These are phyloP conservation scores for Sinocyclocheilus anshuiensis DNA, from an alignment of 2,113 vertebrate species.

Conservation along the genomic window DNA sequence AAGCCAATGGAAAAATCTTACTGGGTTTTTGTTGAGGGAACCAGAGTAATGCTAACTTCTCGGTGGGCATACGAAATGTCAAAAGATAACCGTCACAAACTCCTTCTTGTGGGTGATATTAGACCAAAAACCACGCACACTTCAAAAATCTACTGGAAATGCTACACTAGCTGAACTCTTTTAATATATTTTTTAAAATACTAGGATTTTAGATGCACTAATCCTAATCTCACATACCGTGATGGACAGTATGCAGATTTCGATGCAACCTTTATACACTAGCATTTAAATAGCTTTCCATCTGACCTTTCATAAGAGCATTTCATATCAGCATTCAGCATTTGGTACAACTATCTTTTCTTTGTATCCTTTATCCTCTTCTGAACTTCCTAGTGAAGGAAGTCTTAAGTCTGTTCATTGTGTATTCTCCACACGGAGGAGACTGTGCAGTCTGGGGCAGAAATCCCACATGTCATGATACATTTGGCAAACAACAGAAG, in stretches of 20 bases:
- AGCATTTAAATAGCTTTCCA: not conserved
- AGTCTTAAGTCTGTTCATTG: not conserved
- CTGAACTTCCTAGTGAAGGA: not conserved
- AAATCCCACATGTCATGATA: not conserved
- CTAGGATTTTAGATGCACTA: not conserved
- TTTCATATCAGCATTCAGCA: not conserved
- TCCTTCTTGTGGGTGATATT: not conserved
- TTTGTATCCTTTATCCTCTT: not conserved
- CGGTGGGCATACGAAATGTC: not conserved
- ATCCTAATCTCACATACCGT: not conserved
- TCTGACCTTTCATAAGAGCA: not conserved
- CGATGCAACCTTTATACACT: not conserved
- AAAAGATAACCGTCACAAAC: not conserved
- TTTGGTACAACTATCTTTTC: not conserved
- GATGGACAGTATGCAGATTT: not conserved
- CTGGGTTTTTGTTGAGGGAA: not conserved
- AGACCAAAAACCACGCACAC: not conserved
- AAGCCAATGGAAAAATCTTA: not conserved
- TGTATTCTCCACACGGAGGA: constrained; percentile 12
- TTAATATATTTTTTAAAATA: not conserved
- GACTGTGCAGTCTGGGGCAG: not conserved
- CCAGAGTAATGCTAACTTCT: not conserved
- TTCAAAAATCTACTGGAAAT: not conserved
- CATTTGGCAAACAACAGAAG: constrained; percentile 37
- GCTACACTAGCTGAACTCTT: not conserved